phyloP scores from a whole-genome alignment of 2,888 invertebrate genomes.

The Capitulum mitella region DNA sequence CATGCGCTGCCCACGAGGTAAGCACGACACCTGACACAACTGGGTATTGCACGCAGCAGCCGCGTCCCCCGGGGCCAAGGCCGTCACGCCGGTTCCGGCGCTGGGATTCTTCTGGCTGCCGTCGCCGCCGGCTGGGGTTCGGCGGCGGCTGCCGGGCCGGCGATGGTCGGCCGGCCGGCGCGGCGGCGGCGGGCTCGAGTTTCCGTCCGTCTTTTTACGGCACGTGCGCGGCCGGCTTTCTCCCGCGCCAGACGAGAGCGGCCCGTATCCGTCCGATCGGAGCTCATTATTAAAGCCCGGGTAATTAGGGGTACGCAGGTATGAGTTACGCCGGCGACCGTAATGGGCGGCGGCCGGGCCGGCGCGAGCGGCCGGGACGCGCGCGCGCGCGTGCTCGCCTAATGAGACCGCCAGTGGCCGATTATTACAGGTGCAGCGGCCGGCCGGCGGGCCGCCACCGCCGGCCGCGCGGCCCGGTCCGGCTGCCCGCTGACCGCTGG shows the following conservation, averaged over 20 bases:
- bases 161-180: not conserved
- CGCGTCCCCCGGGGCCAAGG: too few relatives aligned
- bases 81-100: too few relatives aligned
- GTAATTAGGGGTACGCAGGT: constrained; percentile 18
- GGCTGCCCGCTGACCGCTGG: not conserved
- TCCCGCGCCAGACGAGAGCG: not conserved
- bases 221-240: constrained; percentile 1
- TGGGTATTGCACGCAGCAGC: too few relatives aligned
- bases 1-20: too few relatives aligned
- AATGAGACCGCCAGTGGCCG: not conserved
- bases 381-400: constrained; percentile 15
- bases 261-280: constrained; percentile 1
- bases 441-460: not conserved
- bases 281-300: constrained; percentile 16
- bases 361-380: not conserved
- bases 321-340: not conserved
- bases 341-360: not conserved
- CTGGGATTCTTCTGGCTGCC: too few relatives aligned
- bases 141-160: not conserved
- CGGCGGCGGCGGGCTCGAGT: not conserved
- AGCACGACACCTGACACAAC: too few relatives aligned
- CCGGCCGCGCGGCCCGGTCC: not conserved
- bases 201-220: constrained; percentile 5
- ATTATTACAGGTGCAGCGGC: constrained; percentile 6
- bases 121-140: not conserved